Conservation (phyloP, 2,888 invertebrate genomes). For the Thereva nobilitata region DNA sequence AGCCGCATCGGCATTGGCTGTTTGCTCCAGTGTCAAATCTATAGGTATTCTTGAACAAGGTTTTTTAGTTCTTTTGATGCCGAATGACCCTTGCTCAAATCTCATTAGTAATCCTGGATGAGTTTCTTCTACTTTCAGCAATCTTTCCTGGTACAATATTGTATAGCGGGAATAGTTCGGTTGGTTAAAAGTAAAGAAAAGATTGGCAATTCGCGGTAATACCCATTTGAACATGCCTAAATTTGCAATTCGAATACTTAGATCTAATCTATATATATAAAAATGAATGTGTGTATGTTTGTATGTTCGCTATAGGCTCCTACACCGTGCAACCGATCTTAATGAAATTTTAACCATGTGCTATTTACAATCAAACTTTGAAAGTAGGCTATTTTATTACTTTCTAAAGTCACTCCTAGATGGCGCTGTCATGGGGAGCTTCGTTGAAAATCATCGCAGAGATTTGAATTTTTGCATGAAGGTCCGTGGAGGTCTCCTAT, state of each 20-base stretch:
- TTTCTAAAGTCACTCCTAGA: no score
- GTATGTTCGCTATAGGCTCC: no score
- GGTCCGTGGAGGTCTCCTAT: no score
- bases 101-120: conserved; percentile 41
- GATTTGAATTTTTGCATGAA: no score
- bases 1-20: not conserved
- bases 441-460: no score
- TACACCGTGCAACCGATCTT: no score
- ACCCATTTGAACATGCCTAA: not conserved
- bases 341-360: no score
- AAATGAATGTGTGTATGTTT: no score
- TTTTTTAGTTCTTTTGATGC: conserved; percentile 47
- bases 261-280: no score
- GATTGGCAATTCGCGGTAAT: conserved; percentile 9
- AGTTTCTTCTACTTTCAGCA: conserved; percentile 6
- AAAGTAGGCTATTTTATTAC: no score
- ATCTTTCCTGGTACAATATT: conserved; percentile 1
- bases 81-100: conserved; percentile 47
- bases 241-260: conserved; percentile 6
- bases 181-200: conserved; percentile 16
- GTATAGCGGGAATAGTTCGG: conserved; percentile 12
- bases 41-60: conserved; percentile 26
- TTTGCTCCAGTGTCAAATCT: conserved; percentile 12
- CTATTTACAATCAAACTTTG: no score
- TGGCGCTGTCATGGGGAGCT: no score